Evolutionary conservation across 2,797 vertebrate genomes (phyloP).

Genomic region (Alfaro cultratus): DNA sequence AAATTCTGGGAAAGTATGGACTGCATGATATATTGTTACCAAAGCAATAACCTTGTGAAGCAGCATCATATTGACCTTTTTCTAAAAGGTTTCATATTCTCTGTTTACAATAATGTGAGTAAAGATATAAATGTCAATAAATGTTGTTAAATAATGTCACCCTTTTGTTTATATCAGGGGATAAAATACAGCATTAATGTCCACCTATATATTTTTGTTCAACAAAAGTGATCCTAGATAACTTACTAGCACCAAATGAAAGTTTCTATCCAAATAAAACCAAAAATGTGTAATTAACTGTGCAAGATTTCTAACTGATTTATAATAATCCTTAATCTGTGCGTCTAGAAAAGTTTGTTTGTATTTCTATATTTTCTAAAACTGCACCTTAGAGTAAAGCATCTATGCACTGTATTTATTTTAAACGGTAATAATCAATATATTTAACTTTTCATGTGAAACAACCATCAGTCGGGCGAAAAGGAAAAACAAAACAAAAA

Average conservation of each 20-base stretch:
- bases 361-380: slow-evolving; percentile 37
- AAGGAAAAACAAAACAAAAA: not conserved
- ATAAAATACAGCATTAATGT: slow-evolving; percentile 19
- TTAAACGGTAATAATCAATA: slow-evolving; percentile 44
- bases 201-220: slow-evolving; percentile 15
- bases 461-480: slow-evolving; percentile 6
- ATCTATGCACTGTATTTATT: slow-evolving; percentile 45
- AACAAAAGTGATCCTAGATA: slow-evolving; percentile 12
- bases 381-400: slow-evolving; percentile 51
- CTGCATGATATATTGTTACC: not conserved
- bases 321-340: slow-evolving; percentile 33
- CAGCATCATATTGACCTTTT: slow-evolving; percentile 46
- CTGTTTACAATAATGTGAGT: slow-evolving; percentile 17
- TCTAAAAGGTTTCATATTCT: slow-evolving; percentile 36
- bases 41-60: slow-evolving; percentile 54
- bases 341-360: slow-evolving; percentile 38
- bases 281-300: slow-evolving; percentile 17
- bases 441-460: slow-evolving; percentile 34
- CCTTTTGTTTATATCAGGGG: slow-evolving; percentile 7
- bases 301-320: slow-evolving; percentile 22
- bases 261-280: slow-evolving; percentile 24
- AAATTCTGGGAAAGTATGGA: not conserved
- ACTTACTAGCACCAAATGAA: slow-evolving; percentile 43
- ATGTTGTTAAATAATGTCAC: slow-evolving; percentile 10
- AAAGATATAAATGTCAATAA: slow-evolving; percentile 24